Conservation (phyloP, 2,113 vertebrate genomes). For the Pelecanus crispus region DNA sequence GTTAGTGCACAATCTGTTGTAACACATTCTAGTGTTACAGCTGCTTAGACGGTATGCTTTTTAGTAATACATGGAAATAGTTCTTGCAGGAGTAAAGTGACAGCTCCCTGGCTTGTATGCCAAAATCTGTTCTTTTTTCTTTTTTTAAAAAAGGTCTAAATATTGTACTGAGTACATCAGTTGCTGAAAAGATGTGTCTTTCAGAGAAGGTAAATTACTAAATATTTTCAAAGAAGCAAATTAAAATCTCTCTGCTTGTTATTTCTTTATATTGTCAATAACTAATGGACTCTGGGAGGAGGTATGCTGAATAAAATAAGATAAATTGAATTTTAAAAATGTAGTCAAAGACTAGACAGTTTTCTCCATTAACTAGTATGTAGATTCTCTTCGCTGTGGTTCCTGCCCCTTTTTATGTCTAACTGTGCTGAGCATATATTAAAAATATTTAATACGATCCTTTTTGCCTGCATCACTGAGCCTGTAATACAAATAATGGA, state of each 20-base stretch:
- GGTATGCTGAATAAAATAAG: background rate
- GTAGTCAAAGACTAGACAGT: background rate
- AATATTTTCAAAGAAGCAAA: slow-evolving; percentile 40
- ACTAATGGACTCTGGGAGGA: background rate
- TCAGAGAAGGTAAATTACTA: background rate
- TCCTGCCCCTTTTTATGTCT: slow-evolving; percentile 1
- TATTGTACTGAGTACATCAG: background rate
- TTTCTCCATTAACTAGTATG: background rate
- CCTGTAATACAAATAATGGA: slow-evolving; percentile 35
- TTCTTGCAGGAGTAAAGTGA: background rate
- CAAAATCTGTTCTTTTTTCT: background rate
- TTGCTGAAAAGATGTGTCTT: background rate
- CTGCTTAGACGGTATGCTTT: background rate
- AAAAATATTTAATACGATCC: slow-evolving; percentile 14
- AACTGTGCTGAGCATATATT: slow-evolving; percentile 2
- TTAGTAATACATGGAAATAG: background rate
- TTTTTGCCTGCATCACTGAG: slow-evolving; percentile 7
- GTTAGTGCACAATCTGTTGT: background rate
- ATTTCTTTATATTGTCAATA: background rate
- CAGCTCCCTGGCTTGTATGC: background rate
- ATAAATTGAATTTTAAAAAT: background rate
- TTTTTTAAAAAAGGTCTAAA: background rate
- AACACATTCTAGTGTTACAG: background rate
- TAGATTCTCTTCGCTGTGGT: background rate
- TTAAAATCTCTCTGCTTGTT: slow-evolving; percentile 1